Evolutionary conservation across 2,888 invertebrate genomes (phyloP), one percentile per base, ranked within the genome.

Genomic region (Brachyopa scutellaris): DNA sequence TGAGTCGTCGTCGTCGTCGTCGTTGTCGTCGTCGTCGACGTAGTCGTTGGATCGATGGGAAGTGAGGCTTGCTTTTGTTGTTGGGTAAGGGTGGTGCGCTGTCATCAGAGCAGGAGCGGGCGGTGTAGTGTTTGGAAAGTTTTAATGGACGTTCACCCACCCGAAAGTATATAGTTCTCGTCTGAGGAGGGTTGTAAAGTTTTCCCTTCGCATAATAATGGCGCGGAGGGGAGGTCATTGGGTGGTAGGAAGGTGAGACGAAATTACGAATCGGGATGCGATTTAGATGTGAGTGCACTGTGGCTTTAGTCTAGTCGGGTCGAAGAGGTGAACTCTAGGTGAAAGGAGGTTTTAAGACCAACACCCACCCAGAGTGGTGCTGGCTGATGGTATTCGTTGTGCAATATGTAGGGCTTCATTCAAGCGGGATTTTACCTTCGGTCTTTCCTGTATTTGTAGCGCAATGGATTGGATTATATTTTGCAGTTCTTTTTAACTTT

Each of bases 121-220:
- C 11, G 23, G 62, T 47, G 38, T 62, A 80, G 74, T 62, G 70
- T 82, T n/a, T 64, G 70, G 77, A 82, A 82, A 82, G 70, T 82
- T 82, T 82, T 82, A 82, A 82, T 82, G 82, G 82, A 82, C 82
- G 70, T 82, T 80, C 70, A 33, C 77, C n/a, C 82, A 82, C 59
- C 82, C 82, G 13, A 77, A 33, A 49, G 64, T 72, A 42, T n/a
- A 40, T 51, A 73, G 74, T 47, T 36, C 33, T 42, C n/a, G 40
- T 73, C 55, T 21, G 49, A 38, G 55, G 49, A 31, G 47, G 74
- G 31, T 47, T 70, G 79, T 45, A 47, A 70, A 76, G 51, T 69
- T 70, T 77, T 77, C 82, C n/a, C 70, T 59, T 77, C 21, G 36
- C 38, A 79, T 66, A 73, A 66, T 73, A 53, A 73, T 51, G 72